These are phyloP conservation scores for Colletes collaris DNA, from an alignment of 2,888 invertebrate species.

Conservation along the genomic window DNA sequence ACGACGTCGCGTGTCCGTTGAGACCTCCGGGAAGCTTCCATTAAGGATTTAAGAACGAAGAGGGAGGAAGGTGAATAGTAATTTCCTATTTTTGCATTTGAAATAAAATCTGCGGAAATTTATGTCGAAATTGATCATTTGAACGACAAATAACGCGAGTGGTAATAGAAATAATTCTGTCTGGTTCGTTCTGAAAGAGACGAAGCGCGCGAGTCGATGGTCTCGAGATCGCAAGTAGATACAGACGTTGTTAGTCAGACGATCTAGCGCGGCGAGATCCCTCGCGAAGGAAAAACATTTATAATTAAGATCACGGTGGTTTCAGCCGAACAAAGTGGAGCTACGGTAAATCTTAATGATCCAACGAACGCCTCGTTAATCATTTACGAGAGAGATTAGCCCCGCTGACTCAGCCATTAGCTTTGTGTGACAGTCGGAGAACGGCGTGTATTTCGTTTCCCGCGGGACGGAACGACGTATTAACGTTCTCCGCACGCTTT, in stretches of 20 bases:
- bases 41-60: too few relatives aligned
- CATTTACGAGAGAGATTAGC: slow-evolving; percentile 44
- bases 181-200: too few relatives aligned
- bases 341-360: slow-evolving; percentile 35
- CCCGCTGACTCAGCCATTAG: slow-evolving; percentile 43
- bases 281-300: neutral
- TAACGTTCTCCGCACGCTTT: slow-evolving; percentile 50
- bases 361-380: slow-evolving; percentile 47
- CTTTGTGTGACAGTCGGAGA: slow-evolving; percentile 1
- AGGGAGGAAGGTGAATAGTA: too few relatives aligned
- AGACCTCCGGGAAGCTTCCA: too few relatives aligned
- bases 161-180: neutral
- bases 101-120: too few relatives aligned
- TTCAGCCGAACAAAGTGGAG: slow-evolving; percentile 8
- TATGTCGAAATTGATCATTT: too few relatives aligned
- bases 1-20: too few relatives aligned
- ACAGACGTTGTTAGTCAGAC: slow-evolving; percentile 3
- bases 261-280: neutral
- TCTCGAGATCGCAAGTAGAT: slow-evolving; percentile 1
- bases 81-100: too few relatives aligned
- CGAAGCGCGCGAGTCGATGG: neutral
- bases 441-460: slow-evolving; percentile 23
- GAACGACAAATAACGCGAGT: neutral
- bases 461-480: slow-evolving; percentile 16
- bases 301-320: slow-evolving; percentile 31